A percentile compares a stretch with the other conserved stretches of the same genome.
These are phyloP conservation scores for Sceloporus undulatus DNA, from an alignment of 2,113 vertebrate species.

Conservation along the genomic window DNA sequence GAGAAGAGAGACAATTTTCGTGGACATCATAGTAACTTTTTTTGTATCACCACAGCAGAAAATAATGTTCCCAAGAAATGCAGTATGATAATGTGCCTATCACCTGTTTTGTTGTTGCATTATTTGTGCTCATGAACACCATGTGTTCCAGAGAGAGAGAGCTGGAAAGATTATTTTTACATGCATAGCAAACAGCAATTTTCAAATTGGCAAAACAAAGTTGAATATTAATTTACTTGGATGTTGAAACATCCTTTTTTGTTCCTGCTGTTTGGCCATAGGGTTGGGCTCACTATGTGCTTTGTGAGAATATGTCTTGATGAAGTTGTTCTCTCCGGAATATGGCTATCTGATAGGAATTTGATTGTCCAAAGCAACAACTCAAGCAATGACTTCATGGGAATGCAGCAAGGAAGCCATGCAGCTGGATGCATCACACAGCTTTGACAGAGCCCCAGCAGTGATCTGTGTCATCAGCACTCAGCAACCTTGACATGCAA, in stretches of 20 bases:
- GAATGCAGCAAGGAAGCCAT: slow-evolving; percentile 16
- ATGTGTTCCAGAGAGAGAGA: background rate
- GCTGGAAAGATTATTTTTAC: background rate
- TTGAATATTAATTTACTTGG: background rate
- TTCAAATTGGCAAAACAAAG: background rate
- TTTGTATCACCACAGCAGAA: background rate
- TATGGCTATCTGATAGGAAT: background rate
- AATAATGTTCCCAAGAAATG: background rate
- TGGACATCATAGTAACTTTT: background rate
- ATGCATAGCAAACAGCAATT: background rate
- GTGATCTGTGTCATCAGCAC: slow-evolving; percentile 31
- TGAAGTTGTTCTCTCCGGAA: slow-evolving; percentile 31
- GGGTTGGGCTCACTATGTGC: background rate
- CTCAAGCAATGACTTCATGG: slow-evolving; percentile 15
- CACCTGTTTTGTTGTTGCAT: background rate
- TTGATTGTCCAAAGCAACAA: slow-evolving; percentile 19
- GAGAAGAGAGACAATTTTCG: background rate
- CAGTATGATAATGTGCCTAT: background rate
- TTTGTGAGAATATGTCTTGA: background rate
- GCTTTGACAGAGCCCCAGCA: slow-evolving; percentile 2
- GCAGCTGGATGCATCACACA: background rate
- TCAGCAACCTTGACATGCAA: slow-evolving; percentile 31
- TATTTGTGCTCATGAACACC: background rate
- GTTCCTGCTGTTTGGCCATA: background rate
- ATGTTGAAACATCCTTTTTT: background rate